Evolutionary conservation across 1,140 invertebrate genomes (phyloP), one percentile per base, ranked within the genome.

Genomic region (Ditylenchus dipsaci): DNA sequence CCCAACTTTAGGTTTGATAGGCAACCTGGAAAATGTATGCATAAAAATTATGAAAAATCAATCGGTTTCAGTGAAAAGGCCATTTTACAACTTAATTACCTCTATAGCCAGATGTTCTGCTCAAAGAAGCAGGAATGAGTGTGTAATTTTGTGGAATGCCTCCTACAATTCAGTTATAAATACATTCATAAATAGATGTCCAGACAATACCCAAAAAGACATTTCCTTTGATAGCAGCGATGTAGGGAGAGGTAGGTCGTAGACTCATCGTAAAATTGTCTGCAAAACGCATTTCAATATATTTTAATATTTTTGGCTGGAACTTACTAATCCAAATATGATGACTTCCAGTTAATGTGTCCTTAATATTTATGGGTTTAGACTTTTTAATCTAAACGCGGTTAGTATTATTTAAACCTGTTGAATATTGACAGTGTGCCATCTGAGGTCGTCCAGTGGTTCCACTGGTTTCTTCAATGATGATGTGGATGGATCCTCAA

Each of bases 341-440:
- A 38, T 38, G 33, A 38, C 33, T 38, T 38, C 33, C 33, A 11
- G 3, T 38, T 5, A 38, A 11, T 11, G 33, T 38, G 11, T 38
- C 33, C 33, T 38, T 5, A n/a, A n/a, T n/a, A n/a, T n/a, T n/a
- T n/a, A n/a, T n/a, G n/a, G n/a, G n/a, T n/a, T n/a, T n/a, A n/a
- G n/a, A n/a, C n/a, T n/a, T n/a, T n/a, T n/a, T n/a, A n/a, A n/a
- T n/a, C n/a, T n/a, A n/a, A n/a, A n/a, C n/a, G n/a, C n/a, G n/a
- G n/a, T n/a, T n/a, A 45, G 43, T 45, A 45, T 13, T 45, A 53
- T 19, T 26, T 7, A 19, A 19, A 53, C 63, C 49, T 70, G 17
- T 57, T 73, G 42, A 56, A 72, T 66, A 21, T 26, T 29, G 27
- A 72, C 42, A 21, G 70, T 47, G 38, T 72, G 70, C 70, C 70